These are phyloP conservation scores for Drosophila tripunctata DNA, from an alignment of 2,888 invertebrate genomes.

Conservation along the genomic window DNA sequence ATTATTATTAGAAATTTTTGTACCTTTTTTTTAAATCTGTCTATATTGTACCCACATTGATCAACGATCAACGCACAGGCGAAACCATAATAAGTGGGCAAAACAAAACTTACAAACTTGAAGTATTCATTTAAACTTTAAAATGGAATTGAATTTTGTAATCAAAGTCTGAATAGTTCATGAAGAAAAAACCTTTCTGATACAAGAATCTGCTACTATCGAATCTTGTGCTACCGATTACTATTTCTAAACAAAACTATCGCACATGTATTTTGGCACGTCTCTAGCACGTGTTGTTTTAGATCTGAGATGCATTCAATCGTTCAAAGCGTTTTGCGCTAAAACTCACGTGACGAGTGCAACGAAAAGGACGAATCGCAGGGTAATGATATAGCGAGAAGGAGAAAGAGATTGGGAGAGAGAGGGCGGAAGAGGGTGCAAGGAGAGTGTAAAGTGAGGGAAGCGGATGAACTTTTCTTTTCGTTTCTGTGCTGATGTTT, in stretches of 20 bases:
- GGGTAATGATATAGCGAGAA: neutral
- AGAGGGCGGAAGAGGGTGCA: neutral
- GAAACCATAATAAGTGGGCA: no score
- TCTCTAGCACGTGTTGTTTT: constrained; percentile 10
- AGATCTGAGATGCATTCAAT: constrained; percentile 66
- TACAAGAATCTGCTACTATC: no score
- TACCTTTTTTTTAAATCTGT: no score
- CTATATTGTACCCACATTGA: no score
- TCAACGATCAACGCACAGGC: no score
- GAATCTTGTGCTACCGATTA: no score
- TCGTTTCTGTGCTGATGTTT: constrained; percentile 14
- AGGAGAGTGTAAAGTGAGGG: neutral
- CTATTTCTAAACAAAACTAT: neutral
- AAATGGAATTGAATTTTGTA: no score
- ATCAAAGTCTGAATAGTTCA: no score
- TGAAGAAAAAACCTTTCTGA: no score
- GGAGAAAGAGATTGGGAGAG: neutral
- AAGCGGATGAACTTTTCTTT: constrained; percentile 23
- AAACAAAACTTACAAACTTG: no score
- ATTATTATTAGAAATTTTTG: no score
- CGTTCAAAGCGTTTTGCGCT: constrained; percentile 76
- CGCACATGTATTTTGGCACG: neutral
- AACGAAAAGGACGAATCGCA: constrained; percentile 31
- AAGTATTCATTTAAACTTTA: no score
- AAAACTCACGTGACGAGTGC: constrained; percentile 81